Percentiles rank a stretch among this genome's conserved stretches.
phyloP scores from a whole-genome alignment of 2,113 vertebrate species.

The Theropithecus gelada region DNA sequence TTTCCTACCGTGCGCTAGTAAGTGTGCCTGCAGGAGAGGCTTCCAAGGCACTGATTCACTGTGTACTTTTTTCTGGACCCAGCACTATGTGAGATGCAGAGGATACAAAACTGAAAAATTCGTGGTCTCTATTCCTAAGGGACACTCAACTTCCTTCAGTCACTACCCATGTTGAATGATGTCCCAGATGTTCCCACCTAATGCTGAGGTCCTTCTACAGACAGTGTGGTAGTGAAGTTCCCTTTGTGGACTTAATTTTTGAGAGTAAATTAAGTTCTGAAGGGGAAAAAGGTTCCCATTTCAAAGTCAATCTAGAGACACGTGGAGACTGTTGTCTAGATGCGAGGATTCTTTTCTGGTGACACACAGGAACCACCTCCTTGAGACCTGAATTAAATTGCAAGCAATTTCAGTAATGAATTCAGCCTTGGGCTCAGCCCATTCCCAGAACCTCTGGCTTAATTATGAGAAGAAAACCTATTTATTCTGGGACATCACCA shows the following conservation, averaged over 20 bases:
- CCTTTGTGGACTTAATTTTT: slow-evolving; percentile 35
- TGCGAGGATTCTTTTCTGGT: slow-evolving; percentile 48
- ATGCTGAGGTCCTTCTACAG: neutral
- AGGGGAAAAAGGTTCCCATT: slow-evolving; percentile 8
- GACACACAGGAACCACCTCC: slow-evolving; percentile 61
- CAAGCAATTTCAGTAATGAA: slow-evolving; percentile 70
- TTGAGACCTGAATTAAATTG: slow-evolving; percentile 66
- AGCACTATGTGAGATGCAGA: neutral
- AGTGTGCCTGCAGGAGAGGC: neutral
- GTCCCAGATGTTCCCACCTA: neutral
- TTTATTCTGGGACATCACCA: slow-evolving; percentile 75
- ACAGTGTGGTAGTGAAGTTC: neutral
- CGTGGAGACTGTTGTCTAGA: slow-evolving; percentile 60
- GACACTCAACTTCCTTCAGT: neutral
- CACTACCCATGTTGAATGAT: neutral
- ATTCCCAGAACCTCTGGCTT: slow-evolving; percentile 75
- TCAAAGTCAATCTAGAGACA: slow-evolving; percentile 42
- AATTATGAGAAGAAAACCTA: slow-evolving; percentile 77
- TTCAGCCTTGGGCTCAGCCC: slow-evolving; percentile 66
- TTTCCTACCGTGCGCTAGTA: neutral
- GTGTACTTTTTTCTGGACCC: neutral
- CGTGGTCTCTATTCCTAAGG: neutral
- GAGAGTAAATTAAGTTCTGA: slow-evolving; percentile 53
- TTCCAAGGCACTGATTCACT: neutral
- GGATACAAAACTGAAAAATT: neutral